Evolutionary conservation across 2,797 vertebrate species (phyloP), one percentile per base, ranked within the genome.

Genomic region (Pelobates cultripes): DNA sequence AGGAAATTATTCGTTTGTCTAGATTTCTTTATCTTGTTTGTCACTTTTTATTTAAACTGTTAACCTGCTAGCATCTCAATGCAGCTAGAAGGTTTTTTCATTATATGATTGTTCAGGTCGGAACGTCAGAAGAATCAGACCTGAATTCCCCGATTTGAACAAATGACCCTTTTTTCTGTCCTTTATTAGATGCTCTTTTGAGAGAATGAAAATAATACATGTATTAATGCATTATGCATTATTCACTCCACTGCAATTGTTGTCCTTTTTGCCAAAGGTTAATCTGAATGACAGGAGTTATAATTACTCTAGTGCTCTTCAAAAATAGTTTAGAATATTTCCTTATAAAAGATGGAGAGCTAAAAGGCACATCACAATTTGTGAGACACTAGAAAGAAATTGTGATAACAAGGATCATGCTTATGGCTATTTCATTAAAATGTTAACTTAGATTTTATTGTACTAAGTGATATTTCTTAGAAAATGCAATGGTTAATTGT

Each of bases 261-360:
- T 57, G 77, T 64, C 57, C 44, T 42, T 53, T 79, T 79, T 79
- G 69, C 77, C 69, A 61, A 79, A 79, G 70, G 70, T 66, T 79
- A 72, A 66, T 79, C 70, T 51, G 70, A 64, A 73, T 79, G 77
- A 79, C 70, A 73, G 57, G 69, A 64, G n/a, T 45, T 64, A 41
- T 66, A 79, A 79, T 64, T 79, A 42, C 57, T 64, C 15, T 28
- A 64, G 12, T 72, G 57, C 60, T 43, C 77, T 79, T 79, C 60
- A 64, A 47, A 79, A 63, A 4, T 47, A 64, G 61, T 69, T 77
- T 72, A 47, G 60, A 79, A 70, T 45, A 47, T 47, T 47, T 79
- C 61, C 57, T 42, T 70, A 64, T 44, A 63, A 17, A 51, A 73
- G 55, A 79, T 17, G 41, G 68, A 71, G 57, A 64, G 69, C 77